Percentiles rank a stretch among this genome's conserved stretches.
Conservation (phyloP, 2,797 vertebrate species). For the Rhinella marina region DNA sequence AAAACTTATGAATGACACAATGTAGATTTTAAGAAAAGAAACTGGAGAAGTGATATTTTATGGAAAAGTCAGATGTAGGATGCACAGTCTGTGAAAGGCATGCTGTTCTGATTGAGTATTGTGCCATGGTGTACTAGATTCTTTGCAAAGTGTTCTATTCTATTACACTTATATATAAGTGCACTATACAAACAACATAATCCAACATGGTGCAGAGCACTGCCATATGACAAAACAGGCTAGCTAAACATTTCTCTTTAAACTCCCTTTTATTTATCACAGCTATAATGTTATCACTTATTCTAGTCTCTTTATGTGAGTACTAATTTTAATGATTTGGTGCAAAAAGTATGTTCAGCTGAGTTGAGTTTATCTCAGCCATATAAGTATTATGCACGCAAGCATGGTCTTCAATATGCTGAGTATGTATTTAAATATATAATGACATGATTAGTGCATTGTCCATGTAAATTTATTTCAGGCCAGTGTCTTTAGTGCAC, state of each 20-base stretch:
- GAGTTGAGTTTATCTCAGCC: neutral
- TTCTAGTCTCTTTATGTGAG: neutral
- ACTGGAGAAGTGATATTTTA: no score
- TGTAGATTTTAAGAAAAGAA: no score
- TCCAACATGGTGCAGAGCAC: neutral
- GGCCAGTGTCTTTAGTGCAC: neutral
- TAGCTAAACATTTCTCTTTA: neutral
- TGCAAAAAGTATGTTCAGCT: neutral
- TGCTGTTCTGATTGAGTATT: no score
- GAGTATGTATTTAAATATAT: neutral
- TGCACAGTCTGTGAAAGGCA: no score
- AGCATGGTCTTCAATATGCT: neutral
- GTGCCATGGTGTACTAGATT: no score
- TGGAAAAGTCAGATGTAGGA: no score
- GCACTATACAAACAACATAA: no score
- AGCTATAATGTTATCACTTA: neutral
- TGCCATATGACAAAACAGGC: neutral
- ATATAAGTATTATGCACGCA: neutral
- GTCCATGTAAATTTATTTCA: neutral
- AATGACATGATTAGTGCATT: slow-evolving; percentile 8
- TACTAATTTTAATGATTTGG: neutral
- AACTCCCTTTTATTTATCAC: no score
- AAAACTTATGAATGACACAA: no score
- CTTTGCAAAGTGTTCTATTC: no score
- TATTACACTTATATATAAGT: no score